A percentile compares a stretch with the other conserved stretches of the same genome.
Conservation (phyloP, 2,888 invertebrate species). For the Embidobia sp. region DNA sequence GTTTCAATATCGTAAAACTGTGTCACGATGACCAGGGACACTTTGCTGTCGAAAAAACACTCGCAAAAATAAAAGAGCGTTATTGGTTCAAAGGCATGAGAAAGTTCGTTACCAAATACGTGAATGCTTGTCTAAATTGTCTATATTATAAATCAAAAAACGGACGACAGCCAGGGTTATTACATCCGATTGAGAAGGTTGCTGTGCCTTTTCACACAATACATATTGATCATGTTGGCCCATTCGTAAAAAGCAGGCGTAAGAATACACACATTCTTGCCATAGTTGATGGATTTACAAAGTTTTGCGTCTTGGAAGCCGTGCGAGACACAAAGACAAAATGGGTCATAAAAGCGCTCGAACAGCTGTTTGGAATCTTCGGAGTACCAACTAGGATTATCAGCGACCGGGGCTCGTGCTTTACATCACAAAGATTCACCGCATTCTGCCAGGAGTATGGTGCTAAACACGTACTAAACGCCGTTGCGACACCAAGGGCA, state of each 20-base stretch:
- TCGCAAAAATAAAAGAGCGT: no score
- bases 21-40: no score
- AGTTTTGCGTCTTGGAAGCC: neutral
- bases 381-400: slow-evolving; percentile 72
- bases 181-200: no score
- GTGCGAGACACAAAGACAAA: slow-evolving; percentile 45
- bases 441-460: slow-evolving; percentile 72
- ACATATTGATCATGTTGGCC: slow-evolving; percentile 36
- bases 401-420: slow-evolving; percentile 77
- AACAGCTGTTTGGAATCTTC: slow-evolving; percentile 69
- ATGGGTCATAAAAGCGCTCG: slow-evolving; percentile 69
- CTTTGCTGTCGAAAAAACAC: no score
- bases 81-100: no score
- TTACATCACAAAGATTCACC: slow-evolving; percentile 73
- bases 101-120: no score
- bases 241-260: neutral
- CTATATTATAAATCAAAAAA: no score
- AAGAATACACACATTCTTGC: slow-evolving; percentile 8
- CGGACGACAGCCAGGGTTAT: no score
- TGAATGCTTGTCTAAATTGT: no score
- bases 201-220: slow-evolving; percentile 36
- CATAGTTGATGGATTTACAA: slow-evolving; percentile 68
- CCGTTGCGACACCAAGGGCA: no score
- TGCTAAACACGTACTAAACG: no score
- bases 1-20: no score